These are phyloP conservation scores for Ginglymostoma cirratum DNA, from an alignment of 2,113 vertebrate species.

Conservation along the genomic window DNA sequence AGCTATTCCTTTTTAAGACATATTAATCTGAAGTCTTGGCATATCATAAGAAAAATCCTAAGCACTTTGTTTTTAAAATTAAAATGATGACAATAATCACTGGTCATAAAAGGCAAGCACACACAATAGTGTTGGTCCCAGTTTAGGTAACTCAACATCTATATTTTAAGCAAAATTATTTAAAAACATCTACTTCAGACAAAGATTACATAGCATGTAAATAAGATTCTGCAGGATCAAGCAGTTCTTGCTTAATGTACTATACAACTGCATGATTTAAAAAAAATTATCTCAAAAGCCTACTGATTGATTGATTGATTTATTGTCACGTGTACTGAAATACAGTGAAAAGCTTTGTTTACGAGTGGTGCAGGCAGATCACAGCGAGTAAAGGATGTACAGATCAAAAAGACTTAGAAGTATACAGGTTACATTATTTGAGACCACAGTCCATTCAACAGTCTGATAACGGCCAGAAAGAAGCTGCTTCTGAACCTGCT, in stretches of 20 bases:
- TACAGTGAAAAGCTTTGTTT: no score
- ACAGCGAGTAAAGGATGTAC: no score
- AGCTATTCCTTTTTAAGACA: no score
- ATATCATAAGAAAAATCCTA: no score
- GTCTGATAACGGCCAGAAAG: no score
- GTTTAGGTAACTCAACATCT: neutral
- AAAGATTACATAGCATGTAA: neutral
- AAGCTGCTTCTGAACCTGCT: no score
- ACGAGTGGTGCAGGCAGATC: no score
- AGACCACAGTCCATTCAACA: no score
- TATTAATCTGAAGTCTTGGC: no score
- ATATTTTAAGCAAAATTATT: neutral
- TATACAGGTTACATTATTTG: no score
- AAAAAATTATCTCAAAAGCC: neutral
- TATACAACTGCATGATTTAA: neutral
- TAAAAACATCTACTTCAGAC: neutral
- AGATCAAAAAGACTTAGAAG: no score
- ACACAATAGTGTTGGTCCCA: neutral
- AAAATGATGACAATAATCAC: neutral
- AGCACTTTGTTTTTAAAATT: neutral
- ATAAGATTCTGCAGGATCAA: neutral
- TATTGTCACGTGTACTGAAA: no score
- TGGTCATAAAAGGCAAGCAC: neutral
- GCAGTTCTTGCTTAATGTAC: neutral
- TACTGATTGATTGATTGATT: neutral